A percentile compares a stretch with the other conserved stretches of the same genome.
These are phyloP conservation scores for Geophilus truncorum DNA, from an alignment of 2,888 invertebrate genomes.

Conservation along the genomic window DNA sequence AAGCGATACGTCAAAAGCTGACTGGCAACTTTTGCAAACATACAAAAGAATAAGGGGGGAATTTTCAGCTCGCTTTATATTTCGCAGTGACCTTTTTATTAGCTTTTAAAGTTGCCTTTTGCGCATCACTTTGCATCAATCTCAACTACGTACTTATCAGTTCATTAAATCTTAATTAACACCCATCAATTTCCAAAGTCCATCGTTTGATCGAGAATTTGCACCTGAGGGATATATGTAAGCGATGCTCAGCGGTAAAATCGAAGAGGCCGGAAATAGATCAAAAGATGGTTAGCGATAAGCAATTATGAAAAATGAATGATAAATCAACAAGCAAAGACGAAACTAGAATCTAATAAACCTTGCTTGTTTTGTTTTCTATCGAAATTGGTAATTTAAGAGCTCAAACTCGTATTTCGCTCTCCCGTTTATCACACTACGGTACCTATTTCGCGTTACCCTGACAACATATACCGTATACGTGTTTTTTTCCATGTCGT, in stretches of 20 bases:
- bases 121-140: not conserved
- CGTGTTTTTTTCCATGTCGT: not conserved
- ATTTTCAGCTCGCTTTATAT: not conserved
- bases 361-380: not conserved
- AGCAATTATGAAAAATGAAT: not conserved
- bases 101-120: not conserved
- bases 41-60: not conserved
- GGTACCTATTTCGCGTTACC: not conserved
- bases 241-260: not conserved
- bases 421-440: not conserved
- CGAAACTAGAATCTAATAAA: not conserved
- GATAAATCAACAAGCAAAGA: not conserved
- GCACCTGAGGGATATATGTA: not conserved
- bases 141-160: not conserved
- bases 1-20: not conserved
- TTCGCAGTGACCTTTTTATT: not conserved
- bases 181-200: slow-evolving; percentile 3
- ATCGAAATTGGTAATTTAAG: not conserved
- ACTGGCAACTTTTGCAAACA: not conserved
- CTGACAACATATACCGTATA: slow-evolving; percentile 1
- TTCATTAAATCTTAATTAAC: slow-evolving; percentile 21
- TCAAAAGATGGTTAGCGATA: not conserved
- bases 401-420: not conserved
- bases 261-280: not conserved
- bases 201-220: not conserved